Evolutionary conservation across 2,888 invertebrate species (phyloP).

Genomic region (Cheilosia pagana): DNA sequence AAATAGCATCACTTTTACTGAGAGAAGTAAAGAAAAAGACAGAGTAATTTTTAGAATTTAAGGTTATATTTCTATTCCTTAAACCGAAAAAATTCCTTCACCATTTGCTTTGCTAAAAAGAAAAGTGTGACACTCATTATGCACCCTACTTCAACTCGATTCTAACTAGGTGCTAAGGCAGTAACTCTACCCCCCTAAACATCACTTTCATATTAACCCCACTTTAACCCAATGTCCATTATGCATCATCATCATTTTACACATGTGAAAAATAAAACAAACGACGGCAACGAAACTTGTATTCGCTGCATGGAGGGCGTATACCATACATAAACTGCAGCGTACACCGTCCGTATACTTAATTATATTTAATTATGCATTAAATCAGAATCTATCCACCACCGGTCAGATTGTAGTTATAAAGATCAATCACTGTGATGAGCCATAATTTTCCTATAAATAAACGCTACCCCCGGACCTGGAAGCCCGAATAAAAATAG

Average conservation of each 20-base stretch:
- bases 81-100: too few species aligned
- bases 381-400: slow-evolving; percentile 70
- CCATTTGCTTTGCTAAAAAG: too few species aligned
- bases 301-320: slow-evolving; percentile 36
- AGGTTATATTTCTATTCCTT: too few species aligned
- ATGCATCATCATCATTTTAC: slow-evolving; percentile 22
- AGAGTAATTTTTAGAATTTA: too few species aligned
- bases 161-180: slow-evolving; percentile 32
- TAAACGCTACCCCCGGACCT: slow-evolving; percentile 44
- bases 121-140: not conserved
- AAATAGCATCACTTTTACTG: too few species aligned
- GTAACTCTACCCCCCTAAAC: not conserved
- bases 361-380: slow-evolving; percentile 74
- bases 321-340: slow-evolving; percentile 46
- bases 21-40: too few species aligned
- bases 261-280: not conserved
- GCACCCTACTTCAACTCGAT: not conserved
- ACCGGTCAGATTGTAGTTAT: slow-evolving; percentile 68
- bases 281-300: not conserved
- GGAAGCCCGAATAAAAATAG: slow-evolving; percentile 55
- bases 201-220: slow-evolving; percentile 34
- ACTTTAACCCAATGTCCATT: slow-evolving; percentile 17
- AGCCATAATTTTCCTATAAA: slow-evolving; percentile 73
- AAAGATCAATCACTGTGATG: slow-evolving; percentile 73
- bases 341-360: slow-evolving; percentile 54